Conservation (phyloP, 2,888 invertebrate genomes). For the Tetranychus piercei region DNA sequence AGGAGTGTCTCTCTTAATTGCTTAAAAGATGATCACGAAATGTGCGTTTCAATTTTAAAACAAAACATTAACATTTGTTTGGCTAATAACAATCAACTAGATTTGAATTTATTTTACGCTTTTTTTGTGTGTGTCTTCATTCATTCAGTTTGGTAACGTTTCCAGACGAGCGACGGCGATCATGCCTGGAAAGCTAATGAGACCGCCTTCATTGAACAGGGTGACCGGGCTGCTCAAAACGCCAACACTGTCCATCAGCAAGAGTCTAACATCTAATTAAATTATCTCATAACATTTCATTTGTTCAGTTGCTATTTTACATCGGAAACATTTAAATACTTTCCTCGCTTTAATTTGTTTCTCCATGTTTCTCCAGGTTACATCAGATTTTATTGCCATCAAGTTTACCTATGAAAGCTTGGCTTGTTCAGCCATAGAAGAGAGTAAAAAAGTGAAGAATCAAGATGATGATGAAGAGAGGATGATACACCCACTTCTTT, state of each 20-base stretch:
- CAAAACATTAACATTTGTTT: too few species aligned
- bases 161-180: background rate
- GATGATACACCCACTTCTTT: background rate
- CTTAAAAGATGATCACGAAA: background rate
- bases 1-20: background rate
- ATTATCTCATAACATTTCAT: background rate
- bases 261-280: background rate
- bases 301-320: background rate
- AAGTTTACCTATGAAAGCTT: too few species aligned
- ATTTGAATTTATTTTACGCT: background rate
- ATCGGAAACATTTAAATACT: background rate
- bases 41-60: too few species aligned
- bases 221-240: background rate
- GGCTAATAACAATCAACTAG: background rate
- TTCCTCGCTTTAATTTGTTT: background rate
- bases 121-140: background rate
- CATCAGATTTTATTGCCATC: too few species aligned
- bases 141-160: background rate
- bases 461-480: background rate
- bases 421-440: too few species aligned
- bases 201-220: background rate
- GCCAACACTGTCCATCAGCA: background rate
- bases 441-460: background rate
- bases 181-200: background rate
- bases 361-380: background rate